phyloP scores from a whole-genome alignment of 2,888 invertebrate genomes.

The Muschampia plurimacula region DNA sequence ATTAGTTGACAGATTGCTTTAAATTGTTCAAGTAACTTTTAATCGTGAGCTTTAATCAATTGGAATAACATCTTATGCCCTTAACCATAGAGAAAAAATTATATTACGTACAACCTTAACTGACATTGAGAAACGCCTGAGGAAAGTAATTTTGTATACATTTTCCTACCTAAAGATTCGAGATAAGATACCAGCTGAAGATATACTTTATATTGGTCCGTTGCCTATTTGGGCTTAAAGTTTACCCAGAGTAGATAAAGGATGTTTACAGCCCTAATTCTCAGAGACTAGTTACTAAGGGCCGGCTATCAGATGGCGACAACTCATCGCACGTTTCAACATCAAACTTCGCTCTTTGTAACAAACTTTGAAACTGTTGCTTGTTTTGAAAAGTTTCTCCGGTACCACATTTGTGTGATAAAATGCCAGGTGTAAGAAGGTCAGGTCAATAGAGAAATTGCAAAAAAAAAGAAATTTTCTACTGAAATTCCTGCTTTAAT shows the following conservation, averaged over 20 bases:
- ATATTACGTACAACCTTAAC: background rate
- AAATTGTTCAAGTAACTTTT: too few relatives aligned
- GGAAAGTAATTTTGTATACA: background rate
- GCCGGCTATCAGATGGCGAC: constrained; percentile 10
- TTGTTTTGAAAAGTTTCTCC: background rate
- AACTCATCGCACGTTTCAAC: constrained; percentile 7
- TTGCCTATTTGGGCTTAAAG: background rate
- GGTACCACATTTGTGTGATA: background rate
- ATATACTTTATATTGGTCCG: background rate
- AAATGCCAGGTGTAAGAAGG: background rate
- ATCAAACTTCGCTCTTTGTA: constrained; percentile 1
- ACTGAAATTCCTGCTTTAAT: too few relatives aligned
- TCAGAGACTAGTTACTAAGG: background rate
- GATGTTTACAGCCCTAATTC: background rate
- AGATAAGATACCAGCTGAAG: background rate
- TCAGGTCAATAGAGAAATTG: background rate
- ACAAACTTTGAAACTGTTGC: constrained; percentile 4
- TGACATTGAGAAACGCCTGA: background rate
- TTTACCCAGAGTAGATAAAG: background rate
- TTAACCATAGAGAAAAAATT: too few relatives aligned
- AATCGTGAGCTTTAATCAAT: too few relatives aligned
- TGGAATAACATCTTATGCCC: too few relatives aligned
- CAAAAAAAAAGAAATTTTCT: too few relatives aligned
- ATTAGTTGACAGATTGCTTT: too few relatives aligned
- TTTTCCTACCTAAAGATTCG: background rate